Conservation (phyloP, 2,113 vertebrate genomes). For the Ailuropoda melanoleuca region DNA sequence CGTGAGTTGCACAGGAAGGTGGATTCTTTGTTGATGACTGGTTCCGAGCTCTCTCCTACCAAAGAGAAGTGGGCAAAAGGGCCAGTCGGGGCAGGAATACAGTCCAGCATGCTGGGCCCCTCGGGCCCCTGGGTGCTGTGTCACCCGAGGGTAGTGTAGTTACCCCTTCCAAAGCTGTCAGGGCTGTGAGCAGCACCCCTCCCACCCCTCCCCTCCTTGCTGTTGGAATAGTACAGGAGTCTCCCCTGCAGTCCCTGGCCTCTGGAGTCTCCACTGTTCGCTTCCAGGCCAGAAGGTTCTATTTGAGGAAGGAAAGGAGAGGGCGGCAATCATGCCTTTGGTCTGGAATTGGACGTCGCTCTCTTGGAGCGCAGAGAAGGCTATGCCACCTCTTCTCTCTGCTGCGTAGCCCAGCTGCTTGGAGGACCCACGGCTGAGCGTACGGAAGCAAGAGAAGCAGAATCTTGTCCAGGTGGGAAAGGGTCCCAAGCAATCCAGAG, state of each 20-base stretch:
- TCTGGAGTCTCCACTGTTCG: background rate
- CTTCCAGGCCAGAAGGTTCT: constrained; percentile 23
- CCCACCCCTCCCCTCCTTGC: background rate
- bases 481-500: background rate
- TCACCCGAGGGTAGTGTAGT: background rate
- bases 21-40: background rate
- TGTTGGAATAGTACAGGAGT: background rate
- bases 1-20: background rate
- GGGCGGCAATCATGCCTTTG: background rate
- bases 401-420: background rate
- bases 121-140: background rate
- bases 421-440: background rate
- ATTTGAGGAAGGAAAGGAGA: constrained; percentile 1
- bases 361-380: background rate
- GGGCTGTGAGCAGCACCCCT: background rate
- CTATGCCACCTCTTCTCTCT: background rate
- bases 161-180: background rate
- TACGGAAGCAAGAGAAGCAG: background rate
- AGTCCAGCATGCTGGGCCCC: background rate
- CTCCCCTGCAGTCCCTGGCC: background rate
- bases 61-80: background rate
- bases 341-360: background rate
- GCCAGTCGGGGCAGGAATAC: background rate
- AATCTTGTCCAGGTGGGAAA: background rate
- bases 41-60: background rate